Evolutionary conservation across 1,140 invertebrate species (phyloP), one percentile per base, ranked within the genome.

Genomic region (Leptopilina boulardi): DNA sequence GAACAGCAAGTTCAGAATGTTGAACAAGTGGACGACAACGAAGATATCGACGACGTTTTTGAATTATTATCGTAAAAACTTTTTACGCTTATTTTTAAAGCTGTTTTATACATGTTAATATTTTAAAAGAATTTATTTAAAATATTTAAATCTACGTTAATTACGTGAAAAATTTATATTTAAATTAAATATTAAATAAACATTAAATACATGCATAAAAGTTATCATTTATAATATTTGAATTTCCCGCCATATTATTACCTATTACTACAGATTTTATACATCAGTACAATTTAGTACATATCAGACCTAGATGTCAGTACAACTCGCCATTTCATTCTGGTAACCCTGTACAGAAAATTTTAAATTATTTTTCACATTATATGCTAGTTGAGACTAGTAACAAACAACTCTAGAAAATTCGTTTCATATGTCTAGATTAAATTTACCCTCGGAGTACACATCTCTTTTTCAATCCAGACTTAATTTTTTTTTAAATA

Each of bases 211-310:
- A 44, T 44, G 3, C 10, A 1, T 44, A 11, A 11, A 6, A 15
- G 42, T 44, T 44, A 41, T 44, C 13, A 41, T 44, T 44, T 44
- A 44, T 44, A 44, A 3, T 6, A 44, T 44, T 44, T 44, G 42
- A 44, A 44, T 44, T 44, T 44, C 42, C 2, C 42, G 42, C 42
- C 42, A 44, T 6, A 44, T 41, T 41, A 41, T 10, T 41, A 41
- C 38, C 38, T 41, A 44, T 2, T 44, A 44, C 42, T 44, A 44
- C 3, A 6, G 42, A 4, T 44, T 44, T 6, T 44, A 44, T 8
- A 44, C 42, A 44, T 44, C 42, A 44, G 42, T 44, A 44, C 42
- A 44, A 44, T 44, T 44, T 44, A 44, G 42, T 44, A 44, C 42
- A 44, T 44, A 44, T 44, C 38, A 41, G 38, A 41, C 38, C 38